phyloP scores from a whole-genome alignment of 2,113 vertebrate species.

The Festucalex cinctus region DNA sequence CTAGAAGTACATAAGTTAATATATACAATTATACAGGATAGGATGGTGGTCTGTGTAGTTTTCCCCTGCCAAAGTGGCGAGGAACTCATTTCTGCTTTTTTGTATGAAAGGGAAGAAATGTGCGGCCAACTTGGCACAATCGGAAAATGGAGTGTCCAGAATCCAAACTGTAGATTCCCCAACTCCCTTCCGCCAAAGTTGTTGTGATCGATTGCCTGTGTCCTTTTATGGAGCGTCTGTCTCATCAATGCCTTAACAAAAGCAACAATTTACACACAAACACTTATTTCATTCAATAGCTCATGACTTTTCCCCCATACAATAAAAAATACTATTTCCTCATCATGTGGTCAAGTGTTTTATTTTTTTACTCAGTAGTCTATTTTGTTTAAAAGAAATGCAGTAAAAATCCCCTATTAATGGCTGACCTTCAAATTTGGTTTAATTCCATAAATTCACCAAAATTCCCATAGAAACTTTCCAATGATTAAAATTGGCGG shows the following conservation, averaged over 20 bases:
- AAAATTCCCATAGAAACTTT: not conserved
- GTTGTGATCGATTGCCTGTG: slow-evolving; percentile 6
- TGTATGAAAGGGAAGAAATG: not conserved
- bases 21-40: slow-evolving; percentile 22
- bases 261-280: not conserved
- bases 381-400: too few relatives aligned
- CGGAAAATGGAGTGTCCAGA: too few relatives aligned
- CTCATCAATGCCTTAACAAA: slow-evolving; percentile 76
- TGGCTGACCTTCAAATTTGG: too few relatives aligned
- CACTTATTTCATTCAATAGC: not conserved
- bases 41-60: not conserved
- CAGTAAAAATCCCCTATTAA: too few relatives aligned
- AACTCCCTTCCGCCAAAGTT: not conserved
- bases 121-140: not conserved
- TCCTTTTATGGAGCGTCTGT: slow-evolving; percentile 70
- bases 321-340: not conserved
- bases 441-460: too few relatives aligned
- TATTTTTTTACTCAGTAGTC: not conserved
- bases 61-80: not conserved
- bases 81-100: not conserved
- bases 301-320: not conserved
- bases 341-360: not conserved
- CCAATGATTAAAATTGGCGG: too few relatives aligned
- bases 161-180: too few relatives aligned
- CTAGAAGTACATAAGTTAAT: slow-evolving; percentile 57